Percentiles rank a stretch among this genome's conserved stretches.
These are phyloP conservation scores for Mesorhabditis belari DNA, from an alignment of 2,888 invertebrate genomes.

Conservation along the genomic window DNA sequence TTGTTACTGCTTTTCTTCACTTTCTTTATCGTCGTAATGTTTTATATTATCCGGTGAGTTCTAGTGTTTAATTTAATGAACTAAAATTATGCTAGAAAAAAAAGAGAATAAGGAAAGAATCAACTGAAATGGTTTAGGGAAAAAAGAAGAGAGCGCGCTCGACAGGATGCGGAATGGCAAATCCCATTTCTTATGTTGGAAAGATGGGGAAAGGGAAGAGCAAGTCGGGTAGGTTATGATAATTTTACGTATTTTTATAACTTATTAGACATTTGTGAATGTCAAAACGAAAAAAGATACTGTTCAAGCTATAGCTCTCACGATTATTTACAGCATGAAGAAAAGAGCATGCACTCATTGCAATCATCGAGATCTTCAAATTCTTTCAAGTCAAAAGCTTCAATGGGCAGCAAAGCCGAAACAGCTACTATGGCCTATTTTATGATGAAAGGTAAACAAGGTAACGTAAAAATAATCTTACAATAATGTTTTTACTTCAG, in stretches of 20 bases:
- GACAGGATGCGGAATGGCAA: slow-evolving; percentile 28
- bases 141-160: slow-evolving; percentile 20
- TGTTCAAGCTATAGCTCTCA: too few relatives aligned
- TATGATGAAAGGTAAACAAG: neutral
- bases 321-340: neutral
- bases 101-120: neutral
- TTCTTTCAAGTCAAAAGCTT: neutral
- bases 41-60: too few relatives aligned
- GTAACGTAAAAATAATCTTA: neutral
- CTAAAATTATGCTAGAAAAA: neutral
- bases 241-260: too few relatives aligned
- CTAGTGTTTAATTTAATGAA: neutral
- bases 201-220: too few relatives aligned
- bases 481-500: neutral
- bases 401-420: neutral
- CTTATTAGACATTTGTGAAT: too few relatives aligned
- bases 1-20: neutral
- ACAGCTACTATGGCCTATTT: neutral
- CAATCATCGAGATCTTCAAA: neutral
- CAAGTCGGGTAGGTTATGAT: too few relatives aligned
- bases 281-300: too few relatives aligned
- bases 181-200: slow-evolving; percentile 13
- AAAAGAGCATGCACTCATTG: neutral
- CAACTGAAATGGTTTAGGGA: slow-evolving; percentile 11
- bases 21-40: too few relatives aligned